A percentile compares a stretch with the other conserved stretches of the same genome.
Conservation (phyloP, 2,888 invertebrate species). For the Melanostoma scalare region DNA sequence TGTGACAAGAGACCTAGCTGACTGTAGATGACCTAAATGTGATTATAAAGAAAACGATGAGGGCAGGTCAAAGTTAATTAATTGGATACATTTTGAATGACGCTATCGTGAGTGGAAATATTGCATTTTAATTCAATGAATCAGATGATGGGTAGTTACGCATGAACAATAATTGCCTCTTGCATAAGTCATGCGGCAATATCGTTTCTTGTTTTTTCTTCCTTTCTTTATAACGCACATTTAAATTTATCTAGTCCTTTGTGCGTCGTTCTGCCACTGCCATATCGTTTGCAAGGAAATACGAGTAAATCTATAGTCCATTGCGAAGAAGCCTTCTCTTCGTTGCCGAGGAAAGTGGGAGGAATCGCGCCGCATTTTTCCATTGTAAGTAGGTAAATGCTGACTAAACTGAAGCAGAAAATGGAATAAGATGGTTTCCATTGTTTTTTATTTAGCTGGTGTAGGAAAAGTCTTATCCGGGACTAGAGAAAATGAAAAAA, state of each 20-base stretch:
- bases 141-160: not conserved
- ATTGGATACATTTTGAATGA: slow-evolving; percentile 31
- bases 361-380: not conserved
- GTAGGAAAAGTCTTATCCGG: not conserved
- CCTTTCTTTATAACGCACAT: not conserved
- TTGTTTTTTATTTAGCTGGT: slow-evolving; percentile 5
- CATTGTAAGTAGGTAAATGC: not conserved
- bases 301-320: not conserved
- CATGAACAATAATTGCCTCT: not conserved
- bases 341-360: not conserved
- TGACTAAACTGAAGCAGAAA: not conserved
- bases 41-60: slow-evolving; percentile 9
- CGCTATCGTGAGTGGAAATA: slow-evolving; percentile 13
- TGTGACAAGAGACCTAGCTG: not conserved
- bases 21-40: slow-evolving; percentile 21
- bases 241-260: not conserved
- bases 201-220: no score
- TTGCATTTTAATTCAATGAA: slow-evolving; percentile 18
- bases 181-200: not conserved
- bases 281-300: not conserved
- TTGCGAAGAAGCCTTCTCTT: no score
- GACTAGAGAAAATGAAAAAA: no score
- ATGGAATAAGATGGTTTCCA: not conserved
- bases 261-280: not conserved
- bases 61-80: slow-evolving; percentile 41